Conservation (phyloP, 2,113 vertebrate species). For the Athene cunicularia region DNA sequence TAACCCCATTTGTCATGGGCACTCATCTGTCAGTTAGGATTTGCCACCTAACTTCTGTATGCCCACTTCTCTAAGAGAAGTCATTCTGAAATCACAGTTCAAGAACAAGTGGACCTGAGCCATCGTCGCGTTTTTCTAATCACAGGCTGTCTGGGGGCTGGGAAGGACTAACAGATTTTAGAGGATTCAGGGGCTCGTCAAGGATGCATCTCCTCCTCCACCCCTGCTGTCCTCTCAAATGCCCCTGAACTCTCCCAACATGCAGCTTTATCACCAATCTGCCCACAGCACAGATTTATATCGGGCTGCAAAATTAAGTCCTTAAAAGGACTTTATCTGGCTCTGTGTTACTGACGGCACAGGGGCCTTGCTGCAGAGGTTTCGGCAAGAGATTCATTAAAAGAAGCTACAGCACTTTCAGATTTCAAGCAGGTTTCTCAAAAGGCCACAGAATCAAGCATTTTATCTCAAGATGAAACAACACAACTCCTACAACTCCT, state of each 20-base stretch:
- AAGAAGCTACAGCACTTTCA: neutral
- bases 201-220: neutral
- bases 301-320: neutral
- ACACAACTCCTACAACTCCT: neutral
- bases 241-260: neutral
- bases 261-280: neutral
- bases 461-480: neutral
- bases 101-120: neutral
- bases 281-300: neutral
- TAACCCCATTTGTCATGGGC: neutral
- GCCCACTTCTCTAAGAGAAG: neutral
- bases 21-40: neutral
- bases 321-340: neutral
- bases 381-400: neutral
- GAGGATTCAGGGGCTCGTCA: neutral
- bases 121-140: rapidly evolving
- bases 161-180: neutral
- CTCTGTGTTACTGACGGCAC: neutral
- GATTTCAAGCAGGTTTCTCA: neutral
- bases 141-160: neutral
- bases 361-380: neutral
- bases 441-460: neutral
- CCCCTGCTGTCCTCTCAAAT: neutral
- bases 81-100: neutral
- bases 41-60: neutral